Evolutionary conservation across 2,888 invertebrate genomes (phyloP), one percentile per base, ranked within the genome.

Genomic region (Pammene fasciana): DNA sequence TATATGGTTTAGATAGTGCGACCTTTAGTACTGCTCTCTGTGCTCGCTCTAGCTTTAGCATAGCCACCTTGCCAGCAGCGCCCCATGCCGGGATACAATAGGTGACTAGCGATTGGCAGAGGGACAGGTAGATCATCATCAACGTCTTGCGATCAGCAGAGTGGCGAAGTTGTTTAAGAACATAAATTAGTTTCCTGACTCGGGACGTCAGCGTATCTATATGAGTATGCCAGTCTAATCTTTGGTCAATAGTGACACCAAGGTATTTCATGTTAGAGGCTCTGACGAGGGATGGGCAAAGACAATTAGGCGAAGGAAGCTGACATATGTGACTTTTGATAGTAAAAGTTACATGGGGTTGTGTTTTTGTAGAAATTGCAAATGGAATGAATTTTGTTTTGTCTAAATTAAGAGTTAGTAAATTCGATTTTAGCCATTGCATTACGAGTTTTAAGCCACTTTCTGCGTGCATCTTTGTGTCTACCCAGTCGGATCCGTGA

Each of bases 81-180:
- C n/a, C 46, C 46, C 46, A 46, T 0, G n/a, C 0, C 0, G 46
- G 46, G 2, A 46, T 13, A n/a, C n/a, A 46, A 7, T n/a, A 46
- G 5, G n/a, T n/a, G n/a, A 46, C 3, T 0, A 46, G 46, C n/a
- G n/a, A 46, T n/a, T 46, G 46, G 7, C n/a, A 46, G 3, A 46
- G 46, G n/a, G n/a, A n/a, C n/a, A n/a, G 2, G 46, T 46, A 46
- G 2, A n/a, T 9, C 7, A 46, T 46, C n/a, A 46, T 46, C 4
- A n/a, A 9, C 3, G 14, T 46, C 4, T 46, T 14, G 46, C 0
- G n/a, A 7, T n/a, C 14, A n/a, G 46, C 46, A 5, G n/a, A 13
- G 7, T n/a, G n/a, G 14, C n/a, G n/a, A n/a, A 46, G 46, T n/a
- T 46, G n/a, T 46, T 46, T 46, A 46, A 46, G n/a, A 46, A 46